Evolutionary conservation across 2,888 invertebrate species (phyloP).

Genomic region (Aphidoletes aphidimyza): DNA sequence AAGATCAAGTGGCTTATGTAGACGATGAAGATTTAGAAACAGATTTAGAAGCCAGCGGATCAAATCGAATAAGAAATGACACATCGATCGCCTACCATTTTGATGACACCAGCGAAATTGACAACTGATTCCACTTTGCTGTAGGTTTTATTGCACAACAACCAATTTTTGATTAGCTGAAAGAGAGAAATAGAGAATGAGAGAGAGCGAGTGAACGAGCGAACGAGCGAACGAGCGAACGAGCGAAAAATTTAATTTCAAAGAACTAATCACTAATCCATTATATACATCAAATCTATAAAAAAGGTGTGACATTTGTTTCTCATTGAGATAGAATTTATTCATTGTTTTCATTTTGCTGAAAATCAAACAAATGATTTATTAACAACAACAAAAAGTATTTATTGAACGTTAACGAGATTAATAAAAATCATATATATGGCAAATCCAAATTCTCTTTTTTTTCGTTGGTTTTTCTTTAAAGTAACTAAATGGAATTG

Average conservation of each 20-base stretch:
- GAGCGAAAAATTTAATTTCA: too few species aligned
- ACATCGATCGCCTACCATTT: conserved; percentile 36
- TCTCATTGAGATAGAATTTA: neutral
- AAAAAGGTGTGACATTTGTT: neutral
- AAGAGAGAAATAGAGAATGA: too few species aligned
- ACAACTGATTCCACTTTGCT: neutral
- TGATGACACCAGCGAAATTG: neutral
- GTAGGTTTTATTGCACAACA: neutral
- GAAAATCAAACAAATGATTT: neutral
- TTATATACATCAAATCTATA: neutral
- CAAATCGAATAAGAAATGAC: conserved; percentile 26
- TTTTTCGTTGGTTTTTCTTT: too few species aligned
- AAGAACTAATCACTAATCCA: too few species aligned
- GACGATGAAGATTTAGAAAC: conserved; percentile 54
- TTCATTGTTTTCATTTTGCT: conserved; percentile 26
- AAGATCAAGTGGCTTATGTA: conserved; percentile 3
- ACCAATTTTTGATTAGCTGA: too few species aligned
- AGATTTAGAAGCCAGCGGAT: conserved; percentile 31
- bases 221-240: too few species aligned
- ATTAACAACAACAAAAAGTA: neutral
- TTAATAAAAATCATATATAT: conserved; percentile 18
- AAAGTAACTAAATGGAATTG: too few species aligned
- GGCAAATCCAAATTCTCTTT: too few species aligned
- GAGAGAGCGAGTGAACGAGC: too few species aligned
- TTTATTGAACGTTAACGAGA: conserved; percentile 7